Conservation (phyloP, 2,888 invertebrate species). For the Therioaphis trifolii region DNA sequence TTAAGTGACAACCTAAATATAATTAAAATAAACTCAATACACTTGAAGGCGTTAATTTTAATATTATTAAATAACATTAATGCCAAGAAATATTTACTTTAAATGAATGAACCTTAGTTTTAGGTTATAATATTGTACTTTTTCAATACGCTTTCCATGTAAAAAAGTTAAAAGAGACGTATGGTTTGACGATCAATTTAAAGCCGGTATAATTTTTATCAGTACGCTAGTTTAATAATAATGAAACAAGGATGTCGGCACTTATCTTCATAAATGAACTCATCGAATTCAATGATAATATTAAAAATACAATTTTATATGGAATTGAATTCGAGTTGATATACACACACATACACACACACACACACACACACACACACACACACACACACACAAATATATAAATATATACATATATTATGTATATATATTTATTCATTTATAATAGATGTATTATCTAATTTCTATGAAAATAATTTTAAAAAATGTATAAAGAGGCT, state of each 20-base stretch:
- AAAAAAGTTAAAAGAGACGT: background rate
- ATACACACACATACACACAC: too few relatives aligned
- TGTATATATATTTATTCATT: too few relatives aligned
- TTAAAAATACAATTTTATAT: background rate
- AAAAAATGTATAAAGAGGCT: background rate
- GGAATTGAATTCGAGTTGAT: background rate
- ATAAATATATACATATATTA: too few relatives aligned
- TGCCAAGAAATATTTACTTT: too few relatives aligned
- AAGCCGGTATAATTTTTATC: background rate
- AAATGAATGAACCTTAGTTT: too few relatives aligned
- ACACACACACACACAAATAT: too few relatives aligned
- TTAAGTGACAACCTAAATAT: too few relatives aligned
- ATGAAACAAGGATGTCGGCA: background rate
- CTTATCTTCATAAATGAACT: background rate
- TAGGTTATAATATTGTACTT: too few relatives aligned
- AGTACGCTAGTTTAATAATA: background rate
- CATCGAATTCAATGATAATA: slow-evolving; percentile 5
- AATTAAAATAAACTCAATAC: too few relatives aligned
- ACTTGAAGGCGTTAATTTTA: too few relatives aligned
- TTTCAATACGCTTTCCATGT: background rate
- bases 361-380: too few relatives aligned
- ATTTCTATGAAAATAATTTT: background rate
- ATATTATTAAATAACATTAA: too few relatives aligned
- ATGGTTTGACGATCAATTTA: background rate
- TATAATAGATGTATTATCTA: background rate